Conservation (phyloP, 2,888 invertebrate species). For the Teinopalpus imperialis region DNA sequence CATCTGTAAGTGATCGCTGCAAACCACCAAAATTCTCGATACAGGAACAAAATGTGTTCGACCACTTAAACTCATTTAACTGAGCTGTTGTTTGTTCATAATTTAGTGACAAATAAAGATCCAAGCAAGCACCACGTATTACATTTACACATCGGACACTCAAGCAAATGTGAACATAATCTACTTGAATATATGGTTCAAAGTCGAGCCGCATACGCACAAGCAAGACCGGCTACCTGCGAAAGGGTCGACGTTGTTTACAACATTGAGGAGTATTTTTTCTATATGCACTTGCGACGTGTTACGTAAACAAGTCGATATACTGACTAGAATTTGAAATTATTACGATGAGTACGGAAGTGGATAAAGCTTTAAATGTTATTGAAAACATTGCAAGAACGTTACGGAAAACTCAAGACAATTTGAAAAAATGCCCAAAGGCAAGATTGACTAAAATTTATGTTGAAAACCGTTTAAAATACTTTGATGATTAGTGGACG, state of each 20-base stretch:
- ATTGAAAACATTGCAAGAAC: neutral
- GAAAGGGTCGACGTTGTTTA: too few species aligned
- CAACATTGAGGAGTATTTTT: too few species aligned
- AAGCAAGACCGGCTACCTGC: neutral
- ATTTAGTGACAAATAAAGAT: too few species aligned
- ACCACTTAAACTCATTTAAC: too few species aligned
- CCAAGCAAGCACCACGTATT: neutral
- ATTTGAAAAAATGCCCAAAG: neutral
- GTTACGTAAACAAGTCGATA: too few species aligned
- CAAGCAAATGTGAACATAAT: neutral
- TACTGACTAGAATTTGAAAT: too few species aligned
- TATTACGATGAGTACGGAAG: neutral
- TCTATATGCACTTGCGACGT: too few species aligned
- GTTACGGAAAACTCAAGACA: conserved; percentile 11
- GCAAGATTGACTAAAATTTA: conserved; percentile 10
- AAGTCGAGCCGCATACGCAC: conserved; percentile 1
- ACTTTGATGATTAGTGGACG: neutral
- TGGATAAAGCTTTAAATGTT: neutral
- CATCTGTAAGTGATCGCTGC: too few species aligned
- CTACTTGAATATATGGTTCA: neutral
- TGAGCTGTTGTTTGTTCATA: too few species aligned
- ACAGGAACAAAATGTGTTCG: too few species aligned
- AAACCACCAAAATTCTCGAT: too few species aligned
- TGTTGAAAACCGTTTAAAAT: conserved; percentile 12
- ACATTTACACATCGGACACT: neutral